Evolutionary conservation across 1,140 invertebrate genomes (phyloP).

Genomic region (Akabosia matsudoensis): DNA sequence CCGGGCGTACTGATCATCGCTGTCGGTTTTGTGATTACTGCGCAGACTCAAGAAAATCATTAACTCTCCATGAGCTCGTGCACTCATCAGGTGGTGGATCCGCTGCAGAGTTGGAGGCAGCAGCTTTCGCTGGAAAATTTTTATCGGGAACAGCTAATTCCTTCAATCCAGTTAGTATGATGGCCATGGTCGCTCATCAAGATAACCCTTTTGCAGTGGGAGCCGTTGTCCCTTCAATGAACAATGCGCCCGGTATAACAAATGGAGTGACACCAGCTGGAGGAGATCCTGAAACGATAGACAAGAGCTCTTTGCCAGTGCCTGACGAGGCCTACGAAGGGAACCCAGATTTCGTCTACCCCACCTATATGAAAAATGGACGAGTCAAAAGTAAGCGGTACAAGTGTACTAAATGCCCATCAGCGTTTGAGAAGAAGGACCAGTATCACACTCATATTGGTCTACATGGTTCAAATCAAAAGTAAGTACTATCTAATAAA

Average conservation of each 20-base stretch:
- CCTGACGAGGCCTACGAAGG: slow-evolving; percentile 62
- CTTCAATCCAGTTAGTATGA: slow-evolving; percentile 47
- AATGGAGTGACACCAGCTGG: not conserved
- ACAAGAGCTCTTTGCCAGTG: slow-evolving; percentile 52
- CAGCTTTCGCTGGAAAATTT: slow-evolving; percentile 16
- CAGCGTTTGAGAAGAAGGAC: slow-evolving; percentile 78
- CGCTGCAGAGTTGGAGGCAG: slow-evolving; percentile 36
- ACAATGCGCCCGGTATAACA: not conserved
- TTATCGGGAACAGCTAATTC: slow-evolving; percentile 8
- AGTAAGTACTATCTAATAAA: not conserved
- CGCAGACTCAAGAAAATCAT: slow-evolving; percentile 70
- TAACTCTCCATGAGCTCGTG: slow-evolving; percentile 69
- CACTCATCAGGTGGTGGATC: slow-evolving; percentile 55
- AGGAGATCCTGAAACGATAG: slow-evolving; percentile 8
- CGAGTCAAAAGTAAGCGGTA: slow-evolving; percentile 71
- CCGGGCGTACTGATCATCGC: slow-evolving; percentile 63
- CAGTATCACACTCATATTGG: slow-evolving; percentile 79
- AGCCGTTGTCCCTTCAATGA: not conserved
- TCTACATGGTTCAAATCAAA: slow-evolving; percentile 76
- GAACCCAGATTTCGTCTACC: slow-evolving; percentile 72
- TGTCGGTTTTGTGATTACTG: slow-evolving; percentile 81
- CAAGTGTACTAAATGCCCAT: slow-evolving; percentile 81
- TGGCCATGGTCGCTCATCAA: slow-evolving; percentile 2
- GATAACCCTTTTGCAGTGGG: not conserved
- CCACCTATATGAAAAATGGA: slow-evolving; percentile 70